These are phyloP conservation scores for Anoplopoma fimbria DNA, from an alignment of 2,113 vertebrate species.

Conservation along the genomic window DNA sequence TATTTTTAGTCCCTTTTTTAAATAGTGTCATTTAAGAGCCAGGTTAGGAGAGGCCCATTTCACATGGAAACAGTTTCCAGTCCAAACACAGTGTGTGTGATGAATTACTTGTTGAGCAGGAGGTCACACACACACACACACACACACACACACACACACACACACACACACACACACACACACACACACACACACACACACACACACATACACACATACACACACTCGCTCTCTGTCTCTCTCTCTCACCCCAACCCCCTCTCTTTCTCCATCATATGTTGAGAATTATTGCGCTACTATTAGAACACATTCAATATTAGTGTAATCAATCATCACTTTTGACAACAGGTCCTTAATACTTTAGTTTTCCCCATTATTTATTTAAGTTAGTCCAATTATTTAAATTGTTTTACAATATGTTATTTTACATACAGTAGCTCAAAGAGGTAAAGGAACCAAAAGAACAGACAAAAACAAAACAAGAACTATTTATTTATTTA, in stretches of 20 bases:
- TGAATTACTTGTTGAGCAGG: slow-evolving; percentile 75
- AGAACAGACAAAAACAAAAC: background rate
- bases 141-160: background rate
- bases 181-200: slow-evolving; percentile 30
- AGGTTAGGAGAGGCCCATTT: slow-evolving; percentile 63
- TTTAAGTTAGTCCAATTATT: background rate
- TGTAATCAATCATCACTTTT: slow-evolving; percentile 7
- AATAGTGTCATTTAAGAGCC: slow-evolving; percentile 65
- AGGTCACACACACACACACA: slow-evolving; percentile 54
- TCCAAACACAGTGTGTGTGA: slow-evolving; percentile 80
- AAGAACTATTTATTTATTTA: too few relatives aligned
- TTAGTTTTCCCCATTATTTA: background rate
- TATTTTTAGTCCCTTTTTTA: slow-evolving; percentile 73
- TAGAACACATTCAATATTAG: slow-evolving; percentile 7
- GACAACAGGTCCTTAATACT: background rate
- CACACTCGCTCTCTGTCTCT: too few relatives aligned
- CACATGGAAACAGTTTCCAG: slow-evolving; percentile 83
- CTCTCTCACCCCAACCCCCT: too few relatives aligned
- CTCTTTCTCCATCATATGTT: background rate
- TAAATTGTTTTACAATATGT: too few relatives aligned
- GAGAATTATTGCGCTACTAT: slow-evolving; percentile 2
- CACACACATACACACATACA: too few relatives aligned
- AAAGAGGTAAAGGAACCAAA: too few relatives aligned
- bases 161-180: too few relatives aligned
- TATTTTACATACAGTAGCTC: background rate